Base-by-base conservation (phyloP, 2,797 vertebrate species). In the Numenius phaeopus region DNA sequence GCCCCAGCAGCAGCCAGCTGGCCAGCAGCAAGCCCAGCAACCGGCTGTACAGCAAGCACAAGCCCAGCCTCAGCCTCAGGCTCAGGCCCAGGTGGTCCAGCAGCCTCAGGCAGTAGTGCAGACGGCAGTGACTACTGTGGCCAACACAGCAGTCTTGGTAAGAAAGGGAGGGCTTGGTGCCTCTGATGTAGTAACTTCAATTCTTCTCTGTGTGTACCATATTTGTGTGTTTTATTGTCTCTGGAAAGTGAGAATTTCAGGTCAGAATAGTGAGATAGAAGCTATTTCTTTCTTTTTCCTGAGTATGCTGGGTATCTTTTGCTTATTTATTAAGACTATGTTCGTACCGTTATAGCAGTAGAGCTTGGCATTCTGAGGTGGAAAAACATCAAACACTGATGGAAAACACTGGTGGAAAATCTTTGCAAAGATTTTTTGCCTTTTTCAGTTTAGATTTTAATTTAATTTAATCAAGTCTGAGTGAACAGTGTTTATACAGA, bases 101-200 rank as follows among this genome's bases (percentile, higher is more conserved):
- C 97, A 99, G 98, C 97, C 98, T 4, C 98, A 98, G 40, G 97
- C 98, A 18, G 98, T 98, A n/a, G 83, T 98, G 49, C 97, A 98
- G 95, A 97, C 98, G 12, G 98, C 98, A 96, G 98, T 98, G 15
- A 92, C 99, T 54, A 97, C 98, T 55, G 98, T 99, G 90, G 98
- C 99, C 80, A 99, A 98, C 96, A 98, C 99, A 30, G 98, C 99
- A 65, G 98, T 99, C 70, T 96, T 99, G 98, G 99, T 99, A 98
- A 99, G 98, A 93, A 84, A 86, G 91, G 94, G 92, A 91, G 80
- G 58, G 82, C 94, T 93, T 59, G 47, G 65, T 81, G 90, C 85
- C 83, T 95, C 85, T 96, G 84, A 27, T 78, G 58, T 50, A 91
- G 79, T 81, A 69, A 66, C 76, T 75, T 94, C 86, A 81, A 78